Evolutionary conservation across 2,797 vertebrate species (phyloP).

Genomic region (Australoheros facetus): DNA sequence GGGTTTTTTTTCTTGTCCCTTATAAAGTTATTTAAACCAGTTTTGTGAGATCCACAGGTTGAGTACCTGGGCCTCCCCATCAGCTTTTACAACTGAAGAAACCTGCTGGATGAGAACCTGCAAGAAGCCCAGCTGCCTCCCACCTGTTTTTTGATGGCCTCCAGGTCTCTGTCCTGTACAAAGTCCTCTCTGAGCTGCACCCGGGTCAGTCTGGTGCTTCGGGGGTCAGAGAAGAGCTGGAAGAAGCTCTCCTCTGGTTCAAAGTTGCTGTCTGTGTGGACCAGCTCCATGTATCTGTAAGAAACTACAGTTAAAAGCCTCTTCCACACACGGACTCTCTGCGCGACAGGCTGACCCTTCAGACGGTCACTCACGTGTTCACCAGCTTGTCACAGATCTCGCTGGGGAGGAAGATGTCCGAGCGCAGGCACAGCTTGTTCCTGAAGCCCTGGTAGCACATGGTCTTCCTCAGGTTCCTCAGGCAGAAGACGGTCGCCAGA

Average conservation of each 20-base stretch:
- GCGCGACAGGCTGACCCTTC: neutral
- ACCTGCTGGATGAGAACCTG: neutral
- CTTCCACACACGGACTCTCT: neutral
- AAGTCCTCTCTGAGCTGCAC: slow-evolving; percentile 92
- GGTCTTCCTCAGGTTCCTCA: slow-evolving; percentile 93
- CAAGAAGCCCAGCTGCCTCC: neutral
- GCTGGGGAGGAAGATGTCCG: slow-evolving; percentile 95
- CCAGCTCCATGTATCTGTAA: slow-evolving; percentile 92
- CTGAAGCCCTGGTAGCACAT: slow-evolving; percentile 92
- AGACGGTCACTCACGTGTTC: slow-evolving; percentile 84
- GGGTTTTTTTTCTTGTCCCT: neutral
- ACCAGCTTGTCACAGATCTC: slow-evolving; percentile 98
- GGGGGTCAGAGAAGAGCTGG: slow-evolving; percentile 93
- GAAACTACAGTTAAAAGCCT: neutral
- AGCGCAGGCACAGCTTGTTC: slow-evolving; percentile 87
- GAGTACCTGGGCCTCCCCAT: neutral
- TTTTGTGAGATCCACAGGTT: neutral
- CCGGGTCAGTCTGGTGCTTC: slow-evolving; percentile 91
- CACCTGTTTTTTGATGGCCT: slow-evolving; percentile 94
- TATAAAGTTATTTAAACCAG: neutral
- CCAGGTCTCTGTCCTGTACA: slow-evolving; percentile 92
- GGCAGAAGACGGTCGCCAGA: slow-evolving; percentile 91
- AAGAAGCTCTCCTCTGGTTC: slow-evolving; percentile 95
- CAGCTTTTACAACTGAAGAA: neutral
- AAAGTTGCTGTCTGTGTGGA: slow-evolving; percentile 91